phyloP scores from a whole-genome alignment of 2,113 vertebrate species.

The Triplophysa tibetana region DNA sequence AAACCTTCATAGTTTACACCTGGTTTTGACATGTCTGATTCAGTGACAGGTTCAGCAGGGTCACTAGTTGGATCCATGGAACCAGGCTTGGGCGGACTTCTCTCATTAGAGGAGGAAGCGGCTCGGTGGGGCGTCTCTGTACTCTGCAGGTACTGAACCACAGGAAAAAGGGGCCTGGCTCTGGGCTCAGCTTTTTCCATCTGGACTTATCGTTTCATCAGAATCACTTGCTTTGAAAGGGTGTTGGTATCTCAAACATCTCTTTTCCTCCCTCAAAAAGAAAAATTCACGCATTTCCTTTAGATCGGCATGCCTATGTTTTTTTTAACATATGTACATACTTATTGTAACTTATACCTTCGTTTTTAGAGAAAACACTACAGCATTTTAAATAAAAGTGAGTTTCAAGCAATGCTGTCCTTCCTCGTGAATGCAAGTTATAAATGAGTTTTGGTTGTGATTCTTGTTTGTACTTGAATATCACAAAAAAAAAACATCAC shows the following conservation, averaged over 20 bases:
- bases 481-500: no score
- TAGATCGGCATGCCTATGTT: slow-evolving; percentile 58
- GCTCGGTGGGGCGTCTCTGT: slow-evolving; percentile 64
- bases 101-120: slow-evolving; percentile 69
- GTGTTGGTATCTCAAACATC: slow-evolving; percentile 63
- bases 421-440: no score
- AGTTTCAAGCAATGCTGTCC: no score
- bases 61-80: slow-evolving; percentile 63
- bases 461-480: no score
- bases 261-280: slow-evolving; percentile 56
- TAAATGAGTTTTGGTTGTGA: no score
- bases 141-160: slow-evolving; percentile 62
- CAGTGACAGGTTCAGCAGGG: slow-evolving; percentile 58
- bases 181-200: slow-evolving; percentile 54
- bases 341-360: no score
- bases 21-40: slow-evolving; percentile 27
- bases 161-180: slow-evolving; percentile 52
- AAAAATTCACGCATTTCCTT: slow-evolving; percentile 55
- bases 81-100: slow-evolving; percentile 64
- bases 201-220: slow-evolving; percentile 68
- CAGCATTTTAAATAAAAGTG: no score
- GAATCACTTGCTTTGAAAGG: slow-evolving; percentile 66
- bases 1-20: slow-evolving; percentile 21
- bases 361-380: no score
- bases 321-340: slow-evolving; percentile 1